Conservation (phyloP, 2,888 invertebrate genomes). For the Epinotia demarniana region DNA sequence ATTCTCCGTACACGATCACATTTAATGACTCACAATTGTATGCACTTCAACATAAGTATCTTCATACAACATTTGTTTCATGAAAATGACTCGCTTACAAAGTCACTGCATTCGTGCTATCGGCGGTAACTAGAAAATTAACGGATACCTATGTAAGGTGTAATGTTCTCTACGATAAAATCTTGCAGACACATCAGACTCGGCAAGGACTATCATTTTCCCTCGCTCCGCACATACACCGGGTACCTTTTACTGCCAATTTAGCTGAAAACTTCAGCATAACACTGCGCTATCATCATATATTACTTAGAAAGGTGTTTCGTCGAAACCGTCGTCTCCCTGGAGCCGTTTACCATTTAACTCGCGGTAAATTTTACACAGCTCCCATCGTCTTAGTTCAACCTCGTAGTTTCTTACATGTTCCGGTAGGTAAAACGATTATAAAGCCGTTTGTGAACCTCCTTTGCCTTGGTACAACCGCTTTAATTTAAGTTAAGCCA, state of each 20-base stretch:
- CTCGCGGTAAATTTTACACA: conserved; percentile 43
- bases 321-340: conserved; percentile 38
- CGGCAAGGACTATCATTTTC: conserved; percentile 37
- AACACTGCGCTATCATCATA: conserved; percentile 43
- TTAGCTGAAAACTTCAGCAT: conserved; percentile 45
- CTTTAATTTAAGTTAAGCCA: conserved; percentile 73
- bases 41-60: conserved; percentile 2
- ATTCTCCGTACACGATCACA: conserved; percentile 13
- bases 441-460: conserved; percentile 48
- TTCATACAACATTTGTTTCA: not conserved
- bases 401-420: conserved; percentile 44
- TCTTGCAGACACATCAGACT: conserved; percentile 42
- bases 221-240: conserved; percentile 26
- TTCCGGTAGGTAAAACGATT: conserved; percentile 44
- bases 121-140: conserved; percentile 23
- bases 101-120: not conserved
- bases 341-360: conserved; percentile 44
- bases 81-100: not conserved
- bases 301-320: conserved; percentile 45
- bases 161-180: conserved; percentile 34
- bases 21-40: conserved; percentile 4
- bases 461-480: conserved; percentile 55
- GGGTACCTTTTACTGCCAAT: conserved; percentile 42
- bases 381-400: conserved; percentile 37
- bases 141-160: conserved; percentile 18